Conservation (phyloP, 2,797 vertebrate genomes). For the Pipistrellus nathusii region DNA sequence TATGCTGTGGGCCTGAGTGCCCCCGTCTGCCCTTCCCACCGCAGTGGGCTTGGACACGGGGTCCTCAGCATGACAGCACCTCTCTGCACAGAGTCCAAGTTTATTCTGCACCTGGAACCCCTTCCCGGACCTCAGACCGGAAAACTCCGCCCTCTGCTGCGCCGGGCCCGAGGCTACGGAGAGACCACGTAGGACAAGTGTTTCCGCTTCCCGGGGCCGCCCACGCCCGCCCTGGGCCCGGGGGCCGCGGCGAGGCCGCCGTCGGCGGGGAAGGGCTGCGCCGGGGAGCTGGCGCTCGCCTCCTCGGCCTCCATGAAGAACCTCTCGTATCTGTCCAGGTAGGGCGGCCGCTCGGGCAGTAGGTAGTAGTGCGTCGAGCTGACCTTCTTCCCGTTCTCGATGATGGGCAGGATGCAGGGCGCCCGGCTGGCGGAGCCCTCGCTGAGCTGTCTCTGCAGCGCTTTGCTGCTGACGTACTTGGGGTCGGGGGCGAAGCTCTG, state of each 20-base stretch:
- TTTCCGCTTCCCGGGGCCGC: constrained; percentile 89
- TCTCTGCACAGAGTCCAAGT: constrained; percentile 49
- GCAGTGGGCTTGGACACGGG: constrained; percentile 45
- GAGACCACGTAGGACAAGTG: constrained; percentile 92
- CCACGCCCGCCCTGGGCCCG: constrained; percentile 79
- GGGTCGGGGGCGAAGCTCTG: constrained; percentile 99
- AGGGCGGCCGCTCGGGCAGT: constrained; percentile 92
- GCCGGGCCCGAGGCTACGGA: constrained; percentile 71
- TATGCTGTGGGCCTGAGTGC: not conserved
- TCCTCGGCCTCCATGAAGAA: constrained; percentile 92
- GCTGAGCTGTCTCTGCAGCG: constrained; percentile 95
- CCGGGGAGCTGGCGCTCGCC: constrained; percentile 65
- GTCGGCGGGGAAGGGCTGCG: constrained; percentile 82
- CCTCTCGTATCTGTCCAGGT: constrained; percentile 92
- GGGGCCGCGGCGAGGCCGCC: constrained; percentile 60
- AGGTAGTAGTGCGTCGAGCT: constrained; percentile 98
- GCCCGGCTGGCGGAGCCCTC: constrained; percentile 91
- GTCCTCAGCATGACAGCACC: constrained; percentile 75
- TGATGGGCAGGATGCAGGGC: constrained; percentile 96
- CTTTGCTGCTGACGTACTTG: constrained; percentile 95
- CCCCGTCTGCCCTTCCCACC: constrained; percentile 28
- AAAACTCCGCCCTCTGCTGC: constrained; percentile 37
- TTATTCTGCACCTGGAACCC: constrained; percentile 52
- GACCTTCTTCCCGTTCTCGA: constrained; percentile 94
- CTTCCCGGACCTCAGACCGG: not conserved